phyloP scores from a whole-genome alignment of 2,888 invertebrate species.

The Agonopterix arenella region DNA sequence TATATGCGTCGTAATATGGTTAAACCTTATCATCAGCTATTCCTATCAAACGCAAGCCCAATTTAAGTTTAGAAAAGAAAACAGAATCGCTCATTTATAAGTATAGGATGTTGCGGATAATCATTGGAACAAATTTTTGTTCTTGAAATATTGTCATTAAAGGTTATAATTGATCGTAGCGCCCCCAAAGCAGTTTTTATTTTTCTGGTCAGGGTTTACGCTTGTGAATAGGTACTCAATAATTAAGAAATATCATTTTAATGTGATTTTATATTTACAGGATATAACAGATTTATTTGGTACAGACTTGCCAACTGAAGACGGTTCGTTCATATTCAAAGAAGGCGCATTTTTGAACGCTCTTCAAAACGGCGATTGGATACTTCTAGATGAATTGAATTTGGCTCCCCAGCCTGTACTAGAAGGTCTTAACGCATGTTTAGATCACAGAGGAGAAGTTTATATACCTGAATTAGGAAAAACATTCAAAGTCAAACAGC shows the following conservation, averaged over 20 bases:
- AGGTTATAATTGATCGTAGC: too few species aligned
- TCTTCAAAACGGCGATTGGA: constrained; percentile 95
- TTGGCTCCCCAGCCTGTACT: constrained; percentile 98
- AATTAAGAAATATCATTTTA: not conserved
- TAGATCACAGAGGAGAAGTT: constrained; percentile 98
- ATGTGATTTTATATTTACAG: constrained; percentile 47
- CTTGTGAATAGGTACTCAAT: too few species aligned
- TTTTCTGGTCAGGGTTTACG: too few species aligned
- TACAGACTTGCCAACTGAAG: constrained; percentile 96
- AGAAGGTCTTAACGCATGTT: constrained; percentile 98
- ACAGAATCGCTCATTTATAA: too few species aligned
- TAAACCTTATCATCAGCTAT: too few species aligned
- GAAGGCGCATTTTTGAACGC: constrained; percentile 97
- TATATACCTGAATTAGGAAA: constrained; percentile 96
- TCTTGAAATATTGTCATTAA: too few species aligned
- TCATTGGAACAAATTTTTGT: too few species aligned
- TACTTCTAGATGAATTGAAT: constrained; percentile 98
- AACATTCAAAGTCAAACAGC: constrained; percentile 85
- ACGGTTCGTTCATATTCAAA: constrained; percentile 95
- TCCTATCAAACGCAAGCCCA: too few species aligned
- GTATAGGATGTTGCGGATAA: too few species aligned
- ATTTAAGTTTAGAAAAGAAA: too few species aligned
- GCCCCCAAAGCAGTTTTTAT: too few species aligned
- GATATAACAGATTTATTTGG: constrained; percentile 99
- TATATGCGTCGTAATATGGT: too few species aligned